Conservation (phyloP, 2,113 vertebrate genomes). For the Nerophis lumbriciformis region DNA sequence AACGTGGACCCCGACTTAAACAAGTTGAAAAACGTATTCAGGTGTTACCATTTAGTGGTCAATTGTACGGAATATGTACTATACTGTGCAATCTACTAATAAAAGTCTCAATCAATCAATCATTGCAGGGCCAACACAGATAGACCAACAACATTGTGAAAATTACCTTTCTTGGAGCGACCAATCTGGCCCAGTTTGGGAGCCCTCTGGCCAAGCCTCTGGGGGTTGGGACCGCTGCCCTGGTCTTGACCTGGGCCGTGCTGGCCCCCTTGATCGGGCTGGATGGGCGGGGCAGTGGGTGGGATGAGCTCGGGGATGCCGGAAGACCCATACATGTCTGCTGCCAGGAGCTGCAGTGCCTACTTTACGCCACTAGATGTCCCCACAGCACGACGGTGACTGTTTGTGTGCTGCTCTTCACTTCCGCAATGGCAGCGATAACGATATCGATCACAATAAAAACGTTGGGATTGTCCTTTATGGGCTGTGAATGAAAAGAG, state of each 20-base stretch:
- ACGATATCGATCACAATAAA: conserved; percentile 21
- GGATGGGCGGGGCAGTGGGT: conserved; percentile 50
- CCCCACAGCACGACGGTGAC: conserved; percentile 25
- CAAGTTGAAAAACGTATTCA: too few relatives aligned
- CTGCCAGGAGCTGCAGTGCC: conserved; percentile 11
- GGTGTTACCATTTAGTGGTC: too few relatives aligned
- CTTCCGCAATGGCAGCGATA: conserved; percentile 59
- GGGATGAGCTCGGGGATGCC: conserved; percentile 70
- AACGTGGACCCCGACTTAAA: too few relatives aligned
- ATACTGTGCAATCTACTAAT: too few relatives aligned
- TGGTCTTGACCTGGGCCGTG: conserved; percentile 60
- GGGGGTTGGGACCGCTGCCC: conserved; percentile 50
- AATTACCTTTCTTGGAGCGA: conserved; percentile 72
- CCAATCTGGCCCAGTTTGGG: conserved; percentile 77
- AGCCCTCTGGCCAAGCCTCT: conserved; percentile 66
- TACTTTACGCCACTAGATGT: conserved; percentile 47
- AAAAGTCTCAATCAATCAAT: too few relatives aligned
- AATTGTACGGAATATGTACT: too few relatives aligned
- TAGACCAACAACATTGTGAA: too few relatives aligned
- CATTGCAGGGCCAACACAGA: too few relatives aligned
- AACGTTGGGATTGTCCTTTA: conserved; percentile 11
- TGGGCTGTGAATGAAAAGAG: conserved; percentile 30
- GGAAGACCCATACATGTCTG: conserved; percentile 70
- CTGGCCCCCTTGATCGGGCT: conserved; percentile 58
- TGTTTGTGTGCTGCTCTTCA: conserved; percentile 27